Evolutionary conservation across 2,113 vertebrate genomes (phyloP).

Genomic region (Numenius arquata): DNA sequence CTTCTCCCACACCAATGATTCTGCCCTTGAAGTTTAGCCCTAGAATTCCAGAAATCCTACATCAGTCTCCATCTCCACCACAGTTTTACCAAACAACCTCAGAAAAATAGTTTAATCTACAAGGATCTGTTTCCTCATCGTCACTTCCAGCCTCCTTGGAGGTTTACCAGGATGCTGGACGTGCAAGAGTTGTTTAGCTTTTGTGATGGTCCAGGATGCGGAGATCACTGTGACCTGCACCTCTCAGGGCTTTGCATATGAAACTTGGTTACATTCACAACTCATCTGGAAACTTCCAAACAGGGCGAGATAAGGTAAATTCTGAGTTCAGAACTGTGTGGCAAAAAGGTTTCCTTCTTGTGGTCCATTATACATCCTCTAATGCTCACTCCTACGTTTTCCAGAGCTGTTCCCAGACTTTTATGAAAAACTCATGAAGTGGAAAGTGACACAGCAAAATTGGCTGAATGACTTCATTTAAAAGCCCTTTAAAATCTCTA

Average conservation of each 20-base stretch:
- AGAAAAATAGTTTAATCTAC: background rate
- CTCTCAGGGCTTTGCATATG: background rate
- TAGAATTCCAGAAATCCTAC: background rate
- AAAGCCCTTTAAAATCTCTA: background rate
- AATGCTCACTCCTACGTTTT: background rate
- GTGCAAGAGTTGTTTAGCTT: background rate
- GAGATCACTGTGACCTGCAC: background rate
- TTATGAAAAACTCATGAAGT: background rate
- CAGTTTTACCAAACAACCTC: background rate
- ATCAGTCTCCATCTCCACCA: background rate
- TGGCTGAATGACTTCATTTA: background rate
- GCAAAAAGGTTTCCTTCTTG: background rate
- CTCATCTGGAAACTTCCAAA: background rate
- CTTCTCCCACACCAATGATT: background rate
- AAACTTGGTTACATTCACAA: background rate
- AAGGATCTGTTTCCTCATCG: background rate
- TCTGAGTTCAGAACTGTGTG: background rate
- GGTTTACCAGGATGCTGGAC: background rate
- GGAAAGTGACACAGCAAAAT: conserved; percentile 1
- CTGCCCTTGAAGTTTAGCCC: background rate
- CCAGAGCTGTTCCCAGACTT: background rate
- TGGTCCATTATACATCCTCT: background rate
- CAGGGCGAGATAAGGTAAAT: background rate
- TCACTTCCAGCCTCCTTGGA: background rate
- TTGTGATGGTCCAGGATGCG: background rate